Base-by-base conservation (phyloP, 1,140 invertebrate genomes). In the Drosophila willistoni region DNA sequence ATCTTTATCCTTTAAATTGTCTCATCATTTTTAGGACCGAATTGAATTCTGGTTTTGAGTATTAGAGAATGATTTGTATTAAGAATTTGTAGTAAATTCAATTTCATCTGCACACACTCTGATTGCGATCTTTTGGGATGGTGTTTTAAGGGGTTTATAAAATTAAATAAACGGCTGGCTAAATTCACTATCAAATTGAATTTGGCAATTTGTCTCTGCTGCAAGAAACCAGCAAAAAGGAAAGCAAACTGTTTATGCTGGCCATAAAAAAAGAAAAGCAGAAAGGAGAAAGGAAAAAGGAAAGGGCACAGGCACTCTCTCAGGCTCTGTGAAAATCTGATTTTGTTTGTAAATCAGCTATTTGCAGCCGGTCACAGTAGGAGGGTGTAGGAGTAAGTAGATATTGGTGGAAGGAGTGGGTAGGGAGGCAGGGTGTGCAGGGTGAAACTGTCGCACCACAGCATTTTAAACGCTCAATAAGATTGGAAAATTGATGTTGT, bases 301-400 rank as follows among this genome's bases (percentile, higher is more conserved):
- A 81, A 73, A 71, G 63, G 65, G 69, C 73, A 57, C 51, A 71
- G 71, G 44, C 73, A 34, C 29, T 19, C 17, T 29, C 29, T 29
- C 29, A 25, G 64, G 47, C 57, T 25, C 54, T 68, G 51, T 36
- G 79, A 63, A 86, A 86, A 87, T 87, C 83, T 84, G 80, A 87
- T 87, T 87, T 87, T 87, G 84, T 87, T 87, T 87, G 83, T 87
- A 87, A 87, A 87, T 87, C 83, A 87, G 83, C 83, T 89, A 87
- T 87, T 87, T 87, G 56, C 77, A 86, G 84, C 83, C 82, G 68
- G 79, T 63, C 76, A 76, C 66, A 83, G 74, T 70, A 86, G 64
- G 39, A 56, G 68, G 4, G 14, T 12, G 12, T 22, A 19, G 44
- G 17, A 51, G 17, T 51, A 51, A 19, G 44, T 12, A 19, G 19